Base-by-base conservation (phyloP, 2,113 vertebrate genomes). In the Odontophorus gujanensis region DNA sequence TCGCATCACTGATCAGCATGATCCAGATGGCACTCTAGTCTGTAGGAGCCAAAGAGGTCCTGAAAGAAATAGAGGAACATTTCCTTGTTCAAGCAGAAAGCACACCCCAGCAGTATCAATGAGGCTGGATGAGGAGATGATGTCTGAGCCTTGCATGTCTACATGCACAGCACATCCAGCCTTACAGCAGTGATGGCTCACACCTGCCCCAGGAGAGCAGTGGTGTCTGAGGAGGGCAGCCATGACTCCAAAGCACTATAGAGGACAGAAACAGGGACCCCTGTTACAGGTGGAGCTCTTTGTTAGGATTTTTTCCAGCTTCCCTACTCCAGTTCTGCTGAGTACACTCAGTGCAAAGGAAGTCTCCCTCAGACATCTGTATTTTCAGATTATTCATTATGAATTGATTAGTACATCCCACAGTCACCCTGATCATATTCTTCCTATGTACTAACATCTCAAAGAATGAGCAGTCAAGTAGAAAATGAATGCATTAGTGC, bases 401-500 rank as follows among this genome's bases (percentile, higher is more conserved):
- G 66, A 93, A 91, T 82, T 51, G 80, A 88, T 96, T 96, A 81
- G 42, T 89, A 90, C 92, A 81, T 93, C 85, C 92, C 85, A 65
- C 92, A 94, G 92, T 76, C 87, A 67, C 91, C 90, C 84, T 79
- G 89, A 94, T 94, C 95, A 72, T 93, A 97, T 96, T 96, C 89
- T 92, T 55, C 84, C 62, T 68, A 40, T 89, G 97, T 96, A 97
- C 97, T 97, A 98, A 96, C 96, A 96, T 92, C 92, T 96, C 92
- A 98, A 95, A 97, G 89, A 98, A 97, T 97, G 97, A 96, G 98
- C 98, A 98, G 97, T 95, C 97, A 97, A 98, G 98, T 96, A 96
- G 98, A 98, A 98, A 98, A 98, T 97, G 91, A 98, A 98, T 97
- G 97, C 97, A 97, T 97, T 97, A 98, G 96, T 95, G 97, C 95